Evolutionary conservation across 2,113 vertebrate genomes (phyloP), one percentile per base, ranked within the genome.

Genomic region (Oreocharis arfaki): DNA sequence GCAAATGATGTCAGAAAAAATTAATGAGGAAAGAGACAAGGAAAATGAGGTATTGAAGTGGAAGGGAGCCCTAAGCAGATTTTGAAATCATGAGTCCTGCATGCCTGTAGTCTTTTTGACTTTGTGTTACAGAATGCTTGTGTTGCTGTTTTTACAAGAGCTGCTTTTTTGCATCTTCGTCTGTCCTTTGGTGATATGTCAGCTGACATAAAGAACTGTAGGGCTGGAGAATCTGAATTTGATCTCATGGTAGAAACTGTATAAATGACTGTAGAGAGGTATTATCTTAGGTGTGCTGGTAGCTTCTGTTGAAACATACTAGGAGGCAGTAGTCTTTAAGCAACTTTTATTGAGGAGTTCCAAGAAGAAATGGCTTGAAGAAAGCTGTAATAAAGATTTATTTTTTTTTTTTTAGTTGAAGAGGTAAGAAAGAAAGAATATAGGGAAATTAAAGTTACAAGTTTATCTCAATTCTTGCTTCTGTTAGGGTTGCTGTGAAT

Each of bases 101-200:
- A 7, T 94, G 11, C 44, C 27, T 68, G 22, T 55, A 41, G 30
- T 65, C 16, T 63, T 87, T 57, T 56, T 80, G 35, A n/a, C 22
- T 55, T 35, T 5, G 4, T 64, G 3, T 67, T 73, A 32, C 0
- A 7, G n/a, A 85, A 41, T 85, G n/a, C 10, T 60, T 13, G 0
- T 0, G 1, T 74, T 91, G 28, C 33, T 82, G 16, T 79, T 57
- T 70, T 55, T 68, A 20, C 42, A 56, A 56, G 46, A 86, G 55
- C 55, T 87, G 26, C 4, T 65, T 84, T 77, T 57, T 47, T 49
- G 35, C 13, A 7, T 61, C 30, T 61, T 2, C 67, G 9, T 28
- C 39, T 91, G 50, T 84, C 23, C 17, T 55, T 82, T 18, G 18
- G 27, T 56, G 39, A 27, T 12, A 4, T 8, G 16, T 61, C 83